phyloP scores from a whole-genome alignment of 2,797 vertebrate species.

The Lutjanus argentimaculatus region DNA sequence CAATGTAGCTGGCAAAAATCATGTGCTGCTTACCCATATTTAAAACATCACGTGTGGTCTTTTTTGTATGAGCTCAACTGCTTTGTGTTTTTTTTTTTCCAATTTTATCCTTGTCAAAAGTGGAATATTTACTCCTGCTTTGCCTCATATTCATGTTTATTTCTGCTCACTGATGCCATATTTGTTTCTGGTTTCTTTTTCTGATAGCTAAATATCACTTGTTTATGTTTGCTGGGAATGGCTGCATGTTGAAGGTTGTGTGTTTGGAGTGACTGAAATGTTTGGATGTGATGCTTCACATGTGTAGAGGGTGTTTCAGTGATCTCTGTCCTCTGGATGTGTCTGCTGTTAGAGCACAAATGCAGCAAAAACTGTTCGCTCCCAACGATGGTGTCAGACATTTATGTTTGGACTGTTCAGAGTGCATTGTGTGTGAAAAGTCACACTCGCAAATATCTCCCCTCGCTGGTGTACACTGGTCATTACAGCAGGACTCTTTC shows the following conservation, averaged over 20 bases:
- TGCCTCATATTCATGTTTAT: constrained; percentile 47
- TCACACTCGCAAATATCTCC: constrained; percentile 46
- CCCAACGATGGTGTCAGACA: background rate
- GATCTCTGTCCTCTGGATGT: constrained; percentile 1
- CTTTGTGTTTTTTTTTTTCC: constrained; percentile 16
- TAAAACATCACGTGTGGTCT: constrained; percentile 49
- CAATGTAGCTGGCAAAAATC: constrained; percentile 98
- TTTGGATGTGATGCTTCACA: background rate
- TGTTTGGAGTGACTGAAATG: constrained; percentile 23
- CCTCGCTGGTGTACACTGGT: constrained; percentile 35
- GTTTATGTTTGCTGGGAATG: constrained; percentile 26
- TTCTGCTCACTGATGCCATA: constrained; percentile 41
- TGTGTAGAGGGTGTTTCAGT: background rate
- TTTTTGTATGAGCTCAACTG: constrained; percentile 26
- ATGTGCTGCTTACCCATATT: constrained; percentile 84
- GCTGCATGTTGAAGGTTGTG: constrained; percentile 25
- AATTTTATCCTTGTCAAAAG: constrained; percentile 31
- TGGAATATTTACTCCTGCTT: constrained; percentile 26
- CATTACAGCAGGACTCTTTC: constrained; percentile 29
- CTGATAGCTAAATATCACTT: constrained; percentile 5
- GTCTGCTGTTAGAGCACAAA: constrained; percentile 1
- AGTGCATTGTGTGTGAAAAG: constrained; percentile 2
- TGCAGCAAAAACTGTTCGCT: constrained; percentile 3
- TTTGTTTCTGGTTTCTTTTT: constrained; percentile 11
- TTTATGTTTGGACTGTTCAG: constrained; percentile 9